Evolutionary conservation across 2,888 invertebrate species (phyloP).

Genomic region (Bombyx huttoni): DNA sequence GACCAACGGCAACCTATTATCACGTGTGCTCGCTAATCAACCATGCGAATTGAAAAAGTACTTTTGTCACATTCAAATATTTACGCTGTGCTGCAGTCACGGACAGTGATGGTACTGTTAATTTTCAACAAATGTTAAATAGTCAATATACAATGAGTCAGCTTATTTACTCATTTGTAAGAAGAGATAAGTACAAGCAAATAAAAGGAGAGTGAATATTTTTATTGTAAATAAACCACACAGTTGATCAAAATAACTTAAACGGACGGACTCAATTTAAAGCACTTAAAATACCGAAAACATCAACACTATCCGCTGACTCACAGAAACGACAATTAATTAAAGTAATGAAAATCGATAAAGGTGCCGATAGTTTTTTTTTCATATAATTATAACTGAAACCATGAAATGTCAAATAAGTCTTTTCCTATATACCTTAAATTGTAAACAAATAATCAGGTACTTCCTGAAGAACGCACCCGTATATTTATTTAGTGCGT

Average conservation of each 20-base stretch:
- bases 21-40: constrained; percentile 23
- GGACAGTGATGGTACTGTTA: neutral
- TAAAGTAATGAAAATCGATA: neutral
- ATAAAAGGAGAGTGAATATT: too few species aligned
- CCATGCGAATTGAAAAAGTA: constrained; percentile 32
- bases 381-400: too few species aligned
- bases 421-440: too few species aligned
- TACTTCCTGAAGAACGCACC: constrained; percentile 11
- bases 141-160: too few species aligned
- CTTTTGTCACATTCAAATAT: constrained; percentile 5
- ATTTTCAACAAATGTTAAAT: neutral
- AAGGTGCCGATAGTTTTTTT: neutral
- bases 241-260: neutral
- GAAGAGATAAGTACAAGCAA: too few species aligned
- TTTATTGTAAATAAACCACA: neutral
- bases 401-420: too few species aligned
- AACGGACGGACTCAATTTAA: neutral
- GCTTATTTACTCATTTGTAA: too few species aligned
- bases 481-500: constrained; percentile 25
- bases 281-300: neutral
- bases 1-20: constrained; percentile 19
- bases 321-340: neutral
- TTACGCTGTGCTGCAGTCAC: neutral
- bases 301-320: neutral
- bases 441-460: constrained; percentile 11